These are phyloP conservation scores for Fabriciana adippe DNA, from an alignment of 2,888 invertebrate species.

Conservation along the genomic window DNA sequence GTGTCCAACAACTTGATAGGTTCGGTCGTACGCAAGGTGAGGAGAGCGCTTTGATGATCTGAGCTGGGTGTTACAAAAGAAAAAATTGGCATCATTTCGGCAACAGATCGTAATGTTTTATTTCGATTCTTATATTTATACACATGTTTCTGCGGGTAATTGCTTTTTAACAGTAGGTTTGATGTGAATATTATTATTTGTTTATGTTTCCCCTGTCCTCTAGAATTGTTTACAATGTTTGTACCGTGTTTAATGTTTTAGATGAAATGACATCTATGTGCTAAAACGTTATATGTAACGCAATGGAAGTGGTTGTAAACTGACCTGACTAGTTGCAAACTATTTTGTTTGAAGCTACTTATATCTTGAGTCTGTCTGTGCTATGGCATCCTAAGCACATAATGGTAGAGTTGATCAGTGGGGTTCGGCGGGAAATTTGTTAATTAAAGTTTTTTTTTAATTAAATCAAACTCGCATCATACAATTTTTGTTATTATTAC, in stretches of 20 bases:
- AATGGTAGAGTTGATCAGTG: conserved; percentile 41
- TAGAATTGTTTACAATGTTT: conserved; percentile 57
- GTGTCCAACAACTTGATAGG: conserved; percentile 30
- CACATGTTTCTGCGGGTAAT: conserved; percentile 59
- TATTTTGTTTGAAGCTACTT: conserved; percentile 61
- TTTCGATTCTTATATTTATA: conserved; percentile 54
- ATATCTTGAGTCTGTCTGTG: conserved; percentile 63
- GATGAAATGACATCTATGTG: conserved; percentile 71
- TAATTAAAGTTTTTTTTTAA: neutral
- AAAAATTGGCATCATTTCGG: conserved; percentile 80
- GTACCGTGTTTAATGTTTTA: conserved; percentile 71
- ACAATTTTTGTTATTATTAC: conserved; percentile 1
- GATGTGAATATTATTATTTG: conserved; percentile 63
- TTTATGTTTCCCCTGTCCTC: conserved; percentile 59
- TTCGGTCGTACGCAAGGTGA: conserved; percentile 46
- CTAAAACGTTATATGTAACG: conserved; percentile 82
- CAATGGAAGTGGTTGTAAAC: conserved; percentile 72
- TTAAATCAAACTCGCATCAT: neutral
- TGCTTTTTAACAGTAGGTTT: conserved; percentile 71
- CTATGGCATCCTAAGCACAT: conserved; percentile 70
- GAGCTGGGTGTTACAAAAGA: conserved; percentile 77
- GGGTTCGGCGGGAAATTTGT: neutral
- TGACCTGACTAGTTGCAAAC: conserved; percentile 73
- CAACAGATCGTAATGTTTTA: conserved; percentile 79
- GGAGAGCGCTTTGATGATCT: conserved; percentile 68